Evolutionary conservation across 2,888 invertebrate species (phyloP), one percentile per base, ranked within the genome.

Genomic region (Parasteatoda lunata): DNA sequence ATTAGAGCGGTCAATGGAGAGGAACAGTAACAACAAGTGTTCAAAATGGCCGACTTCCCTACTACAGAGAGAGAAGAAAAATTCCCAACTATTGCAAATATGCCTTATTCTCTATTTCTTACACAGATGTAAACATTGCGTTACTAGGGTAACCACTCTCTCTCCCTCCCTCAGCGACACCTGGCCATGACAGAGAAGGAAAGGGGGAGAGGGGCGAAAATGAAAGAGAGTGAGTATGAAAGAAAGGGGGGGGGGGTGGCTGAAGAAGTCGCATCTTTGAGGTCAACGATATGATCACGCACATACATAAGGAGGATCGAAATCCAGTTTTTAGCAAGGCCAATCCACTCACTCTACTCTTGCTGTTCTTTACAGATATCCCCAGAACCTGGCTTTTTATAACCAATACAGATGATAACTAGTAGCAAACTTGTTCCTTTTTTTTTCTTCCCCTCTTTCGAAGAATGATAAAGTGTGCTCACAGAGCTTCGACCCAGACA

Each of bases 91-190:
- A 84, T 83, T 69, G 72, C 84, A 78, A 79, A 76, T 69, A 75
- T 79, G 75, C 70, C 65, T 51, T n/a, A 52, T 52, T 47, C 76
- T 69, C 70, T 79, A 78, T 15, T 68, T 48, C 51, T 52, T 70
- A n/a, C 71, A 68, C 70, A 76, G 70, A 76, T 82, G 85, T 85
- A 85, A 85, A 85, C 85, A 85, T 76, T 76, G 80, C 85, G 85
- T 85, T 85, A 77, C 85, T 80, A 84, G 71, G 77, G 72, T 66
- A 84, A 80, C 80, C n/a, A n/a, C n/a, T n/a, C n/a, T n/a, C n/a
- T 68, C 51, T 64, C 59, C 59, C 68, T 45, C 54, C 69, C 47
- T 11, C 47, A 64, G 69, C 84, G 75, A 79, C 84, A 79, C 85
- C 85, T 85, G 80, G 72, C 65, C 76, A 54, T 80, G 80, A 80